These are phyloP conservation scores for Neelides sp. DNA, from an alignment of 1,140 invertebrate genomes.

Conservation along the genomic window DNA sequence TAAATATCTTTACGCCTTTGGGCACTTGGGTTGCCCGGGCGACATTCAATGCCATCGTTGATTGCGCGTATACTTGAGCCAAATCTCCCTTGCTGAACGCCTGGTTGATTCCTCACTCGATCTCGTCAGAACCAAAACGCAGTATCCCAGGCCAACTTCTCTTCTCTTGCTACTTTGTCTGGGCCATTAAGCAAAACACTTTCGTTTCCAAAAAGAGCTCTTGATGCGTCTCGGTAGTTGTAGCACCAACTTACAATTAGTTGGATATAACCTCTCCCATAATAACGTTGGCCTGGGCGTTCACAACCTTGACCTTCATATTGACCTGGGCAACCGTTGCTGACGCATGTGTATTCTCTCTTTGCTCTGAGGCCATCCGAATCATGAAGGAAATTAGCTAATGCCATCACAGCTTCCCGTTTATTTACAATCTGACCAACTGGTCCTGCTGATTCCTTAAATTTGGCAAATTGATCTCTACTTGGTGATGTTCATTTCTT, in stretches of 20 bases:
- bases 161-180: constrained; percentile 1
- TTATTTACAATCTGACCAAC: constrained; percentile 9
- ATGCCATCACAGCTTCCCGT: constrained; percentile 24
- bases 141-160: not conserved
- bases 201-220: constrained; percentile 1
- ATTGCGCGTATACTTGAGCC: not conserved
- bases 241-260: constrained; percentile 9
- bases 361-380: constrained; percentile 22
- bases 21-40: not conserved
- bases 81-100: constrained; percentile 8
- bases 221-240: not conserved
- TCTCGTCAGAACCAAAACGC: constrained; percentile 5
- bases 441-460: not conserved
- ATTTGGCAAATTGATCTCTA: constrained; percentile 11
- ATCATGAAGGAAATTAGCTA: constrained; percentile 23
- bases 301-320: constrained; percentile 22
- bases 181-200: constrained; percentile 1
- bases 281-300: constrained; percentile 17
- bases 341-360: constrained; percentile 17
- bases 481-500: not conserved
- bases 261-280: constrained; percentile 24
- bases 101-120: not conserved
- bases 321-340: constrained; percentile 15
- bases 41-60: constrained; percentile 4
- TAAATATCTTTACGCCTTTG: constrained; percentile 7